Percentiles rank a stretch among this genome's conserved stretches.
phyloP scores from a whole-genome alignment of 2,888 invertebrate species.

The Mongoloraphidia duomilia region DNA sequence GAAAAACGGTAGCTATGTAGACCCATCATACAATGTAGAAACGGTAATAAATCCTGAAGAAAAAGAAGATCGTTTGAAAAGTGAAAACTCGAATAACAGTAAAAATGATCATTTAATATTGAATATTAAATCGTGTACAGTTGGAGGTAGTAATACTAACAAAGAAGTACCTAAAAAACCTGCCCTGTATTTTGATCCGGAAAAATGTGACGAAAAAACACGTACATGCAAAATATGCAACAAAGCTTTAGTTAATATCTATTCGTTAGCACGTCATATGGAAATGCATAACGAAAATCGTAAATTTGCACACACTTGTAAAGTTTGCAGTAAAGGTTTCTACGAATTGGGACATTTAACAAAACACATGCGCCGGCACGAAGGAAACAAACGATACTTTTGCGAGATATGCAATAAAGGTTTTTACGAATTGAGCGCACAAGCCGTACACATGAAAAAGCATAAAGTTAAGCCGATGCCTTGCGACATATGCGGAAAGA shows the following conservation, averaged over 20 bases:
- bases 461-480: background rate
- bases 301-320: constrained; percentile 26
- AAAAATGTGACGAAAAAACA: constrained; percentile 2
- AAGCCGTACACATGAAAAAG: background rate
- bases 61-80: background rate
- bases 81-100: background rate
- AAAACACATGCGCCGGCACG: constrained; percentile 32
- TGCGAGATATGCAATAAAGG: background rate
- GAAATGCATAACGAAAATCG: constrained; percentile 2
- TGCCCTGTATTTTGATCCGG: constrained; percentile 1
- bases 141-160: background rate
- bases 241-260: background rate
- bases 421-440: background rate
- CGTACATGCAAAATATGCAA: constrained; percentile 2
- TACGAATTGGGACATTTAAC: constrained; percentile 32
- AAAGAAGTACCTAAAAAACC: background rate
- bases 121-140: background rate
- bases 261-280: constrained; percentile 2
- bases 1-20: background rate
- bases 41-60: background rate
- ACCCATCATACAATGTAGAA: background rate
- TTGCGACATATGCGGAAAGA: background rate
- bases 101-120: no score
- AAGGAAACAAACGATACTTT: constrained; percentile 1
- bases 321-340: constrained; percentile 31